These are phyloP conservation scores for Simalia tracyae DNA, from an alignment of 2,797 vertebrate species.

Conservation along the genomic window DNA sequence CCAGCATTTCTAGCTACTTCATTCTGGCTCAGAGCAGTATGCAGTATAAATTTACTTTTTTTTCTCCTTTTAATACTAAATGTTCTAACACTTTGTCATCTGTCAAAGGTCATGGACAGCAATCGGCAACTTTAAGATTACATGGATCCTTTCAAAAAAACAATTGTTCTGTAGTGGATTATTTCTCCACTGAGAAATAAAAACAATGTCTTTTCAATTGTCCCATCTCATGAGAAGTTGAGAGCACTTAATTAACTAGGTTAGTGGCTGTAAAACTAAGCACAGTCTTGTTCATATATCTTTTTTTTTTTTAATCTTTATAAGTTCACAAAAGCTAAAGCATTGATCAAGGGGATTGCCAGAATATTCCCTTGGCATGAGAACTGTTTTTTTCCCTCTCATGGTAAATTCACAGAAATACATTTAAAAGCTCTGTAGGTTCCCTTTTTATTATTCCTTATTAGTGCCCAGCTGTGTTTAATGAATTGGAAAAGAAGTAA, in stretches of 20 bases:
- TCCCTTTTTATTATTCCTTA: conserved; percentile 58
- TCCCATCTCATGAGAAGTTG: neutral
- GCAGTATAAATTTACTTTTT: neutral
- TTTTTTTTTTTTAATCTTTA: neutral
- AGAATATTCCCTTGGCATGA: rapidly evolving
- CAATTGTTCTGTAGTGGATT: neutral
- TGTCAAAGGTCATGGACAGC: neutral
- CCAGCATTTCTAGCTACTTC: neutral
- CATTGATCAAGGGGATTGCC: neutral
- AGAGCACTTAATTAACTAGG: neutral
- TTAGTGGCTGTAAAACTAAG: neutral
- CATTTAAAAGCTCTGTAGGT: conserved; percentile 41
- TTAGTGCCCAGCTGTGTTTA: conserved; percentile 67
- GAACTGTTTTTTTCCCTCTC: neutral
- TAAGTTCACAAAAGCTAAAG: neutral
- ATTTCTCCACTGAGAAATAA: neutral
- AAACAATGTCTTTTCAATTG: rapidly evolving
- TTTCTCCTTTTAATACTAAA: neutral
- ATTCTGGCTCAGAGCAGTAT: neutral
- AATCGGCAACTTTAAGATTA: neutral
- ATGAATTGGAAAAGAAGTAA: conserved; percentile 65
- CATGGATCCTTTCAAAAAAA: neutral
- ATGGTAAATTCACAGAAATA: conserved; percentile 9
- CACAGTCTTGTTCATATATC: neutral
- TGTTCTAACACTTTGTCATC: neutral